Evolutionary conservation across 2,888 invertebrate genomes (phyloP).

Genomic region (Papilio protenor): DNA sequence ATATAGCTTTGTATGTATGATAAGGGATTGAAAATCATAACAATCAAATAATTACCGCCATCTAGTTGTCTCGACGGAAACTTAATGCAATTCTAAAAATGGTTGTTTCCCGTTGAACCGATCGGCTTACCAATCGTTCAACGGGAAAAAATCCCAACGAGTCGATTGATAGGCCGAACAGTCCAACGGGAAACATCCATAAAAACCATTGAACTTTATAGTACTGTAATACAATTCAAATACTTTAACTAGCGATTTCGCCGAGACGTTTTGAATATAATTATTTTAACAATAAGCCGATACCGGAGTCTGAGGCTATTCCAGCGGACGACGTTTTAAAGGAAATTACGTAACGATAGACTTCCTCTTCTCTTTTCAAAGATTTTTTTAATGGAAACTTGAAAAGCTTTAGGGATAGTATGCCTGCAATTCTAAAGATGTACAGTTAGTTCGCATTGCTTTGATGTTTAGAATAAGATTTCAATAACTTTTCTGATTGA

Average conservation of each 20-base stretch:
- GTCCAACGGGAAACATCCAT: too few species aligned
- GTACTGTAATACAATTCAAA: not conserved
- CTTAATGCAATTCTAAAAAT: not conserved
- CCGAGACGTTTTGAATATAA: conserved; percentile 7
- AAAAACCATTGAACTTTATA: not conserved
- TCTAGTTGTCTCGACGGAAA: not conserved
- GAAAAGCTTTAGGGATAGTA: conserved; percentile 3
- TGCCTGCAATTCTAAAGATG: not conserved
- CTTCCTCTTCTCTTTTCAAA: conserved; percentile 7
- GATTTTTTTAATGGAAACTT: conserved; percentile 18
- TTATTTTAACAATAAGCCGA: conserved; percentile 17
- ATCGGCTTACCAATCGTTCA: too few species aligned
- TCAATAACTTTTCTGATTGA: not conserved
- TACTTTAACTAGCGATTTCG: not conserved
- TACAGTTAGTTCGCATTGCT: not conserved
- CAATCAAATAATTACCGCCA: not conserved
- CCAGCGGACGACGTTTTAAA: conserved; percentile 16
- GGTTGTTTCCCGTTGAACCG: too few species aligned
- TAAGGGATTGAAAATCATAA: not conserved
- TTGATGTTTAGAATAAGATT: not conserved
- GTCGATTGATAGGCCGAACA: too few species aligned
- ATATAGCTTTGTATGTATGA: not conserved
- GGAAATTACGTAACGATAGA: conserved; percentile 23
- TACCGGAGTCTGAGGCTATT: not conserved
- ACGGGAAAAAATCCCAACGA: too few species aligned